Evolutionary conservation across 2,888 invertebrate genomes (phyloP).

Genomic region (Aphidoletes aphidimyza): DNA sequence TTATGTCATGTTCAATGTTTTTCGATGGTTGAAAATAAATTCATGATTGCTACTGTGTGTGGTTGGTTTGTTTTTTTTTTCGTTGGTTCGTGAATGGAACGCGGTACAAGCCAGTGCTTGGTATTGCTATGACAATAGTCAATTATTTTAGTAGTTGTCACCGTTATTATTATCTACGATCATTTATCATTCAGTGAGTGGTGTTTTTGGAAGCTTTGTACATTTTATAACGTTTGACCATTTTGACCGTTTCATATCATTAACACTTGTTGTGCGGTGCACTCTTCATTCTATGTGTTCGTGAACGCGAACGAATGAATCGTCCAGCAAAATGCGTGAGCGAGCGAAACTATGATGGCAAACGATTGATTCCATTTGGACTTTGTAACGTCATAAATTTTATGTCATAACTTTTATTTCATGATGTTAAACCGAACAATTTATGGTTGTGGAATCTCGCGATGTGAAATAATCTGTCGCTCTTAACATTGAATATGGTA

Average conservation of each 20-base stretch:
- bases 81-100: too few relatives aligned
- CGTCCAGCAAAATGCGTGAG: too few relatives aligned
- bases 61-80: slow-evolving; percentile 5
- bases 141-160: slow-evolving; percentile 31
- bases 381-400: neutral
- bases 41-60: too few relatives aligned
- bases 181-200: neutral
- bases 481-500: too few relatives aligned
- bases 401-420: neutral
- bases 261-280: slow-evolving; percentile 1
- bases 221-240: neutral
- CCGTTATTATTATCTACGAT: slow-evolving; percentile 17
- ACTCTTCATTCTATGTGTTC: too few relatives aligned
- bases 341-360: neutral
- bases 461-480: slow-evolving; percentile 16
- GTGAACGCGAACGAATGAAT: neutral
- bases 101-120: too few relatives aligned
- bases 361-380: slow-evolving; percentile 7
- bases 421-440: neutral
- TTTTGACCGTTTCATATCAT: slow-evolving; percentile 9
- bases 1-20: neutral
- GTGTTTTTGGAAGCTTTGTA: neutral
- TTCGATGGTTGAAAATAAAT: slow-evolving; percentile 5
- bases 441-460: neutral
- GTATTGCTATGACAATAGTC: slow-evolving; percentile 5